Conservation (phyloP, 2,888 invertebrate genomes). For the Caenorhabditis sp. region DNA sequence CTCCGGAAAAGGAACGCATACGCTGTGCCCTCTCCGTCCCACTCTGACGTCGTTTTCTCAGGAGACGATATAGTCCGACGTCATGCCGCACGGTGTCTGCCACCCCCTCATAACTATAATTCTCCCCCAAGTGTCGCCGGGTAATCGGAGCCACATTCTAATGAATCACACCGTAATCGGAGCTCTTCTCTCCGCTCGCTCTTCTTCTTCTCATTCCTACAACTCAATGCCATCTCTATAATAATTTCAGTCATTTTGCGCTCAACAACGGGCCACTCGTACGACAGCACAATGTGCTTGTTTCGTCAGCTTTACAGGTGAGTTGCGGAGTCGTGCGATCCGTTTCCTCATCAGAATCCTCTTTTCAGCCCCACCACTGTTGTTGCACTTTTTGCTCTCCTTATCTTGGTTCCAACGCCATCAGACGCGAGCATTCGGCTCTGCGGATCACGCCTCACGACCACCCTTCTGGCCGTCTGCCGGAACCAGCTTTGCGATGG, state of each 20-base stretch:
- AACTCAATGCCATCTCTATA: not conserved
- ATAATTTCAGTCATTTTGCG: slow-evolving; percentile 36
- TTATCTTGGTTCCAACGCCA: slow-evolving; percentile 32
- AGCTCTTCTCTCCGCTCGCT: slow-evolving; percentile 6
- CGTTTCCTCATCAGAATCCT: not conserved
- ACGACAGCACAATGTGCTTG: slow-evolving; percentile 35
- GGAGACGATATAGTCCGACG: slow-evolving; percentile 1
- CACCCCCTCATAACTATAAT: slow-evolving; percentile 20
- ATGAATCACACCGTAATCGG: slow-evolving; percentile 51
- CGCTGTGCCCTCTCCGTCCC: not conserved
- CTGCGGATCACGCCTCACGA: slow-evolving; percentile 71
- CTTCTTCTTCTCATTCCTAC: slow-evolving; percentile 1
- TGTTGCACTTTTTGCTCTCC: slow-evolving; percentile 19
- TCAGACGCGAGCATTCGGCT: slow-evolving; percentile 68
- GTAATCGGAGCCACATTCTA: slow-evolving; percentile 44
- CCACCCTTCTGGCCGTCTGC: slow-evolving; percentile 68
- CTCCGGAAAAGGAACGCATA: not conserved
- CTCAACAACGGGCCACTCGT: slow-evolving; percentile 57
- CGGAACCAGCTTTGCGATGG: slow-evolving; percentile 72
- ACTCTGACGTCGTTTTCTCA: not conserved
- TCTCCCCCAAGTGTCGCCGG: slow-evolving; percentile 1
- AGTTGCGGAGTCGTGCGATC: not conserved
- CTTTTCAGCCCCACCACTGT: slow-evolving; percentile 18
- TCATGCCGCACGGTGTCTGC: slow-evolving; percentile 7
- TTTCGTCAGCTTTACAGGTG: slow-evolving; percentile 37